phyloP scores from a whole-genome alignment of 2,113 vertebrate species.

The Sardina pilchardus region DNA sequence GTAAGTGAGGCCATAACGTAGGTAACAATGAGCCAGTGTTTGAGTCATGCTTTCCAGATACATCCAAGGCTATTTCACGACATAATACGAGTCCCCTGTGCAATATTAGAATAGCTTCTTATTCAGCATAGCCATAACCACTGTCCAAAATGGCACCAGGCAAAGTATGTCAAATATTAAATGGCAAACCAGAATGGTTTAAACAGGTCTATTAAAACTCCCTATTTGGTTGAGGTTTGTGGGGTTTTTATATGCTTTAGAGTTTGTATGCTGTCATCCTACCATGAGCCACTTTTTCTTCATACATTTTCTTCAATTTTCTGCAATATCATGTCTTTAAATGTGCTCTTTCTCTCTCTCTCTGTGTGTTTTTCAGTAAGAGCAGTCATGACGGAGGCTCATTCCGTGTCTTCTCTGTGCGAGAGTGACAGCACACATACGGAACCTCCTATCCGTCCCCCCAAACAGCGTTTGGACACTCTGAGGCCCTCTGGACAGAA shows the following conservation, averaged over 20 bases:
- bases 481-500: constrained; percentile 53
- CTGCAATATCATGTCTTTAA: background rate
- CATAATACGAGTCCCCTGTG: constrained; percentile 13
- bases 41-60: constrained; percentile 35
- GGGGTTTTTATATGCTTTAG: background rate
- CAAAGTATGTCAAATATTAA: background rate
- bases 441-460: constrained; percentile 18
- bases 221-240: background rate
- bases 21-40: constrained; percentile 47
- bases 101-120: constrained; percentile 6
- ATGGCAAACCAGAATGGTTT: background rate
- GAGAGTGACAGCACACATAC: constrained; percentile 57
- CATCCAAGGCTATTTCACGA: background rate
- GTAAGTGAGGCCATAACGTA: constrained; percentile 35
- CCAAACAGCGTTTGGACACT: constrained; percentile 15
- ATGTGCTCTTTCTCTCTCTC: background rate
- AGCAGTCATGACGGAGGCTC: constrained; percentile 69
- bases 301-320: background rate
- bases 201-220: constrained; percentile 11
- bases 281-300: background rate
- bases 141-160: background rate
- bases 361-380: constrained; percentile 63
- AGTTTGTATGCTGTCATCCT: background rate
- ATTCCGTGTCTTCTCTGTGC: constrained; percentile 71
- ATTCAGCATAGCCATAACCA: background rate